Evolutionary conservation across 1,140 invertebrate species (phyloP).

Genomic region (Maconellicoccus hirsutus): DNA sequence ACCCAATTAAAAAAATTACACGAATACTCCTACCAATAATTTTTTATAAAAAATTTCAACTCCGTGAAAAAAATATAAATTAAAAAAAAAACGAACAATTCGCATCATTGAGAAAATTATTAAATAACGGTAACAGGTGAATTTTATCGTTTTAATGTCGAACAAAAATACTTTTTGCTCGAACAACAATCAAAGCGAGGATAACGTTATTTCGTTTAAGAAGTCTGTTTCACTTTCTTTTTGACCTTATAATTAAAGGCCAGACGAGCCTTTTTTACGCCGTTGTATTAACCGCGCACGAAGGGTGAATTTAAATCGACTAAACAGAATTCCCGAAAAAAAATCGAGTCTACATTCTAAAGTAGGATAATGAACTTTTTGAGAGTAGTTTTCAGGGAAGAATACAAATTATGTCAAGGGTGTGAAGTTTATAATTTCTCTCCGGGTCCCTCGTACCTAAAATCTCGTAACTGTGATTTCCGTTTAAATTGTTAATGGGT

Average conservation of each 20-base stretch:
- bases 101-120: too few relatives aligned
- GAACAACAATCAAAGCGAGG: neutral
- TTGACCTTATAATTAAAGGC: slow-evolving; percentile 15
- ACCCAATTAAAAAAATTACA: too few relatives aligned
- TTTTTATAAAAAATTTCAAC: too few relatives aligned
- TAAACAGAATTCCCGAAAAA: neutral
- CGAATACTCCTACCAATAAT: too few relatives aligned
- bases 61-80: too few relatives aligned
- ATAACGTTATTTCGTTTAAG: slow-evolving; percentile 11
- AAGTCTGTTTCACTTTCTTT: neutral
- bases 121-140: too few relatives aligned
- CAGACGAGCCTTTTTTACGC: neutral
- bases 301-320: slow-evolving; percentile 18
- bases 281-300: neutral
- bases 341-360: neutral
- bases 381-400: slow-evolving; percentile 10
- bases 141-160: too few relatives aligned
- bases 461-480: neutral
- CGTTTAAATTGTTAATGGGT: slow-evolving; percentile 9
- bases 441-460: neutral
- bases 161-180: neutral
- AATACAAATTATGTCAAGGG: slow-evolving; percentile 22
- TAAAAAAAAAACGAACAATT: too few relatives aligned
- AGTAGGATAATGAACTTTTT: slow-evolving; percentile 21
- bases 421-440: slow-evolving; percentile 19